These are phyloP conservation scores for Cheilosia soror DNA, from an alignment of 2,888 invertebrate species.

Conservation along the genomic window DNA sequence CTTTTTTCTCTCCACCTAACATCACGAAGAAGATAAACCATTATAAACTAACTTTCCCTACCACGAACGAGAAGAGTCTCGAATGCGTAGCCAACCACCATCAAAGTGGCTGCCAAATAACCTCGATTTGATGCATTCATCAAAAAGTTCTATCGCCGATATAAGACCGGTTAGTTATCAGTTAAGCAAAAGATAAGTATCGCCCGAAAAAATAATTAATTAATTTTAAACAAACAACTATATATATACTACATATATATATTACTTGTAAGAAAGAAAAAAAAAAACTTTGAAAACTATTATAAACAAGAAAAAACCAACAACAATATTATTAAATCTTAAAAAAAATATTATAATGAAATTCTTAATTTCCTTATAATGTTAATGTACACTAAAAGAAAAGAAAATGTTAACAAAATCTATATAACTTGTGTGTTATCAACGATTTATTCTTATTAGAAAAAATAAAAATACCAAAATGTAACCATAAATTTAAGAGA, in stretches of 20 bases:
- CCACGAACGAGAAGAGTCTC: constrained; percentile 41
- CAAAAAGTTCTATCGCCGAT: constrained; percentile 72
- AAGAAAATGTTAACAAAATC: constrained; percentile 58
- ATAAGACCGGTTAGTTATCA: constrained; percentile 69
- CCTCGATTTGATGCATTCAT: constrained; percentile 65
- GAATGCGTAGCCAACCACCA: constrained; percentile 46
- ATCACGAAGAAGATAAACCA: constrained; percentile 14
- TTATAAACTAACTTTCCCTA: constrained; percentile 50
- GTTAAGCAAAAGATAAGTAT: constrained; percentile 75
- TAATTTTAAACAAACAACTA: constrained; percentile 32
- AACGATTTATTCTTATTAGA: constrained; percentile 62
- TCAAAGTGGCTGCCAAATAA: constrained; percentile 48
- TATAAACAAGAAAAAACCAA: constrained; percentile 33
- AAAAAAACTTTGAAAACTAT: constrained; percentile 20
- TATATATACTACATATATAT: constrained; percentile 35
- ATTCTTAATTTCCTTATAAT: constrained; percentile 46
- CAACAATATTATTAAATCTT: constrained; percentile 53
- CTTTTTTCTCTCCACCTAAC: constrained; percentile 16
- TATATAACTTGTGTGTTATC: constrained; percentile 72
- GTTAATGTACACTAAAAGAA: constrained; percentile 22
- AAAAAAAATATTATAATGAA: constrained; percentile 18
- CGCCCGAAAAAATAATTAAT: constrained; percentile 63
- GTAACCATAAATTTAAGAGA: constrained; percentile 60
- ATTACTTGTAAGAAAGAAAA: constrained; percentile 20
- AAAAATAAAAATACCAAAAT: constrained; percentile 14